Conservation (phyloP, 2,888 invertebrate genomes). For the Entomobrya proxima region DNA sequence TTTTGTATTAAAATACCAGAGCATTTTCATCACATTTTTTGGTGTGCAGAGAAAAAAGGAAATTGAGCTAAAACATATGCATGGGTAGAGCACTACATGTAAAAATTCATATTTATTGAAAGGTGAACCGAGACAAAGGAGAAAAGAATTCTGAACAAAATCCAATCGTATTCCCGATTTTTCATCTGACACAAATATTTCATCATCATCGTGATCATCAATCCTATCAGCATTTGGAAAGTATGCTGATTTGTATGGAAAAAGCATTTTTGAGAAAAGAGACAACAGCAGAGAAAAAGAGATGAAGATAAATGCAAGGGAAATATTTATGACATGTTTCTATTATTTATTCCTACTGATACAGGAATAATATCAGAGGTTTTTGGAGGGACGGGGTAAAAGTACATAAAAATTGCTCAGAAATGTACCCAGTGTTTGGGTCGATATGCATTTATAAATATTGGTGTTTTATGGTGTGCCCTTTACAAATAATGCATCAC, state of each 20-base stretch:
- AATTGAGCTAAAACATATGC: too few species aligned
- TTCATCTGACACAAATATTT: slow-evolving; percentile 39
- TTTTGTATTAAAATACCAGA: slow-evolving; percentile 9
- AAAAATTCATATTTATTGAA: neutral
- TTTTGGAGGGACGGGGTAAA: neutral
- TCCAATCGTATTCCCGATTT: slow-evolving; percentile 33
- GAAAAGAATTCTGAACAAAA: neutral
- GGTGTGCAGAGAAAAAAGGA: too few species aligned
- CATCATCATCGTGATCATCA: neutral
- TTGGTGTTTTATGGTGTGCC: too few species aligned
- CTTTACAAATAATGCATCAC: too few species aligned
- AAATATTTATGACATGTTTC: slow-evolving; percentile 25
- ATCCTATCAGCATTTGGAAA: neutral
- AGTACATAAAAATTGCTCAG: too few species aligned
- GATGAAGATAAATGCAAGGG: slow-evolving; percentile 39
- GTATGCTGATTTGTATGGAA: neutral
- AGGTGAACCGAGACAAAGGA: neutral
- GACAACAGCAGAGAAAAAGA: slow-evolving; percentile 28
- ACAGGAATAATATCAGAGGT: neutral
- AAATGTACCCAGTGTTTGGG: too few species aligned
- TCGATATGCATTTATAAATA: too few species aligned
- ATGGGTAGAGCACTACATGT: too few species aligned
- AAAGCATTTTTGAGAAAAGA: too few species aligned
- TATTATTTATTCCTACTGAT: neutral
- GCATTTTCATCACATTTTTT: neutral